Conservation (phyloP, 2,888 invertebrate genomes). For the Idaea aversata region DNA sequence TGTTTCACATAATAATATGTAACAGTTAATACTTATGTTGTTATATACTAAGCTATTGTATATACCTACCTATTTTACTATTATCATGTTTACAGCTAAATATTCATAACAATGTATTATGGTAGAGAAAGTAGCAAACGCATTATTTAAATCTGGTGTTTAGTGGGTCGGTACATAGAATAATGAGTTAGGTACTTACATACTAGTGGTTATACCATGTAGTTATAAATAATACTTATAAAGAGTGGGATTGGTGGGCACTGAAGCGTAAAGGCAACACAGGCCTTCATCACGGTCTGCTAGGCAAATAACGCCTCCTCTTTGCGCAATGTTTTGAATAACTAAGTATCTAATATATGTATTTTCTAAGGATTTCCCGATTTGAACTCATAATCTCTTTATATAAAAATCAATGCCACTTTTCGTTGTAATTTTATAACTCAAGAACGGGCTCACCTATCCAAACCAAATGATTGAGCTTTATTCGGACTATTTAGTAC, state of each 20-base stretch:
- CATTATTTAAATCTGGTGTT: not conserved
- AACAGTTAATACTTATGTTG: too few relatives aligned
- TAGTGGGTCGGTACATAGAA: not conserved
- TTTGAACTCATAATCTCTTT: too few relatives aligned
- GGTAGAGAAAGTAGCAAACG: not conserved
- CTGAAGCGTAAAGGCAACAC: conserved; percentile 44
- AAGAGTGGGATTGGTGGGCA: conserved; percentile 50
- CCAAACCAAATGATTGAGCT: too few relatives aligned
- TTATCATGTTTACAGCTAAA: not conserved
- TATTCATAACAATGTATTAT: not conserved
- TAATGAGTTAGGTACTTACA: not conserved
- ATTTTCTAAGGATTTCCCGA: too few relatives aligned
- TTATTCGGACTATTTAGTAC: too few relatives aligned
- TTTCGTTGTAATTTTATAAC: too few relatives aligned
- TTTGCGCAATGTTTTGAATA: conserved; percentile 31
- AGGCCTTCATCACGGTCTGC: conserved; percentile 49
- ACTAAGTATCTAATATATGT: too few relatives aligned
- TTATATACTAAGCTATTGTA: too few relatives aligned
- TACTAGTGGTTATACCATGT: not conserved
- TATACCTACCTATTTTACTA: too few relatives aligned
- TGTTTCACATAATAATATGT: too few relatives aligned
- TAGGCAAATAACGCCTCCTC: conserved; percentile 50
- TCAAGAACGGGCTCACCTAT: too few relatives aligned
- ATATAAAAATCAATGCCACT: too few relatives aligned
- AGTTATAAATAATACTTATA: not conserved